Evolutionary conservation across 2,888 invertebrate genomes (phyloP).

Genomic region (Caprella mutica): DNA sequence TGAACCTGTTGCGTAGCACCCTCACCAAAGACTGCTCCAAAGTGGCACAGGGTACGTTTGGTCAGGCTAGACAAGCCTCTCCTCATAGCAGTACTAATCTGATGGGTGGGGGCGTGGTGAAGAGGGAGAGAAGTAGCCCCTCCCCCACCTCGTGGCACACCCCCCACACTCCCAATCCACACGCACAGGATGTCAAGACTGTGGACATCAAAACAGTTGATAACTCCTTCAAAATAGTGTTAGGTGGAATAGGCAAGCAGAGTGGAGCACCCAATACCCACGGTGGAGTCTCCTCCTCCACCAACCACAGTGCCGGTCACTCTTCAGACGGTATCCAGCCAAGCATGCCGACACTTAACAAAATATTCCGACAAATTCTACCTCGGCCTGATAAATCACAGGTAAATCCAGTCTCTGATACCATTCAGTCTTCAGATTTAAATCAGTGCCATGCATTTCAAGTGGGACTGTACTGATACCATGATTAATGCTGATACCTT

Average conservation of each 20-base stretch:
- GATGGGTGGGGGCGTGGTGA: background rate
- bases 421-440: no score
- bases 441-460: no score
- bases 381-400: no score
- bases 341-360: slow-evolving; percentile 24
- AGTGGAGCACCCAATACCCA: background rate
- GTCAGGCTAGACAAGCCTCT: slow-evolving; percentile 21
- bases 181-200: slow-evolving; percentile 10
- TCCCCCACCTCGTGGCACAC: slow-evolving; percentile 32
- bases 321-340: no score
- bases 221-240: slow-evolving; percentile 33
- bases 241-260: background rate
- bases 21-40: slow-evolving; percentile 4
- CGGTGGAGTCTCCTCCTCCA: slow-evolving; percentile 11
- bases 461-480: no score
- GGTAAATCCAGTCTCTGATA: no score
- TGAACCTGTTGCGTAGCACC: slow-evolving; percentile 8
- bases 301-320: no score
- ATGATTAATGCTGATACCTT: no score
- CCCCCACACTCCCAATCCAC: slow-evolving; percentile 22
- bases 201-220: slow-evolving; percentile 15
- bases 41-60: background rate
- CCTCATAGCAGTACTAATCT: slow-evolving; percentile 29
- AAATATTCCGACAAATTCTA: slow-evolving; percentile 28
- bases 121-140: slow-evolving; percentile 24